phyloP scores from a whole-genome alignment of 2,113 vertebrate genomes.

The Pseudopodoces humilis region DNA sequence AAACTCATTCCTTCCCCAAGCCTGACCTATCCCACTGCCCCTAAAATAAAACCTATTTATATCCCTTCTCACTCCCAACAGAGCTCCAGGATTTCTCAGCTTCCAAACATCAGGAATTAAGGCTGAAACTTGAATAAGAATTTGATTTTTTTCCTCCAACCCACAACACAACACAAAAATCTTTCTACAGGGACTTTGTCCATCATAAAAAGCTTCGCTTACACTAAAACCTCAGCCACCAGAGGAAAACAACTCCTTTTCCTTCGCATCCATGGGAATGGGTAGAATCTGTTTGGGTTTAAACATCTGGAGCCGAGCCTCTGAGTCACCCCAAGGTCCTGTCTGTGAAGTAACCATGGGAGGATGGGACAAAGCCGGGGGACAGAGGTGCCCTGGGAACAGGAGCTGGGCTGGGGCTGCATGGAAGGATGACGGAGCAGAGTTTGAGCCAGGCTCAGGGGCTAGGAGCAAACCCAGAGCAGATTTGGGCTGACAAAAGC shows the following conservation, averaged over 20 bases:
- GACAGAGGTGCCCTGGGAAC: background rate
- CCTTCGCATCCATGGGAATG: background rate
- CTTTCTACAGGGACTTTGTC: fast-evolving
- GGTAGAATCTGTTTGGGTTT: background rate
- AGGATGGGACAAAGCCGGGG: background rate
- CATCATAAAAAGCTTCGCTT: background rate
- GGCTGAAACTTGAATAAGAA: background rate
- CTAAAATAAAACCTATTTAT: fast-evolving
- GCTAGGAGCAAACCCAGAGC: background rate
- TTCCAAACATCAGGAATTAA: background rate
- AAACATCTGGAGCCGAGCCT: background rate
- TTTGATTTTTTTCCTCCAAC: too few relatives aligned
- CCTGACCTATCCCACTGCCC: background rate
- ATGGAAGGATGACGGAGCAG: background rate
- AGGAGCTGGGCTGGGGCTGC: background rate
- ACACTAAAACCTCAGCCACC: background rate
- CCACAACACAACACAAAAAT: background rate
- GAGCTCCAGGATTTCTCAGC: background rate
- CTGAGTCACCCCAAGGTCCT: background rate
- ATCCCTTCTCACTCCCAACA: fast-evolving
- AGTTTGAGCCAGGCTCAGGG: background rate
- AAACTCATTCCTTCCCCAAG: background rate
- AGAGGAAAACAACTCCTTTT: background rate
- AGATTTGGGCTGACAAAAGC: background rate
- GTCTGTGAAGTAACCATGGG: background rate